Conservation (phyloP, 2,797 vertebrate genomes). For the Parauchenoglanis punctatus region DNA sequence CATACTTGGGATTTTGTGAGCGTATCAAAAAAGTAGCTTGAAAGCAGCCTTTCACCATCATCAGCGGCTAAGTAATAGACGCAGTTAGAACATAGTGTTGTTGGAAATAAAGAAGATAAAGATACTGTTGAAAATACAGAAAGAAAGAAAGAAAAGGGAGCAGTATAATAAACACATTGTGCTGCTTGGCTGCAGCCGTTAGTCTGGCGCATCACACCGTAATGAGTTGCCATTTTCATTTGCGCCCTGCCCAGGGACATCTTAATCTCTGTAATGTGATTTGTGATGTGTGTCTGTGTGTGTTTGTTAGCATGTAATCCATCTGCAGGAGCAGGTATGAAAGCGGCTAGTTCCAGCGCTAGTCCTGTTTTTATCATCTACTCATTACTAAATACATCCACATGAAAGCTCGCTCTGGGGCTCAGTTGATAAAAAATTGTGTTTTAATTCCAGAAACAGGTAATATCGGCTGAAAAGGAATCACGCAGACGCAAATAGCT, state of each 20-base stretch:
- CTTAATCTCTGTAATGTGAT: conserved; percentile 26
- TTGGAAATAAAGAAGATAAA: background rate
- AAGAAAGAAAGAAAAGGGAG: background rate
- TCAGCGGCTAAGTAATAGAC: background rate
- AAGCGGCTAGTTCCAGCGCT: background rate
- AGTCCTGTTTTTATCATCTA: background rate
- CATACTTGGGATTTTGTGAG: background rate
- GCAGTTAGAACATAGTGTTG: background rate
- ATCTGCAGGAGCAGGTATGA: background rate
- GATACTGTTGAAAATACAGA: too few relatives aligned
- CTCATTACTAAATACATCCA: background rate
- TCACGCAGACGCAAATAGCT: background rate
- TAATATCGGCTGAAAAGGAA: background rate
- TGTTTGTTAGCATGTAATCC: background rate
- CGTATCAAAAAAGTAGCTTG: too few relatives aligned
- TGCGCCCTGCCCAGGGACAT: conserved; percentile 9
- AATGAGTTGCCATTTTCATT: conserved; percentile 29
- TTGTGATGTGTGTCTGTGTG: background rate
- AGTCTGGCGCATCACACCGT: background rate
- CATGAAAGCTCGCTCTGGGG: background rate
- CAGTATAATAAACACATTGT: background rate
- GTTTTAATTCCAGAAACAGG: background rate
- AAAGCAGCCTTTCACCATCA: background rate
- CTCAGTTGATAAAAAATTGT: background rate
- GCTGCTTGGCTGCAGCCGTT: background rate